Conservation (phyloP, 2,797 vertebrate species). For the Chiroxiphia lanceolata region DNA sequence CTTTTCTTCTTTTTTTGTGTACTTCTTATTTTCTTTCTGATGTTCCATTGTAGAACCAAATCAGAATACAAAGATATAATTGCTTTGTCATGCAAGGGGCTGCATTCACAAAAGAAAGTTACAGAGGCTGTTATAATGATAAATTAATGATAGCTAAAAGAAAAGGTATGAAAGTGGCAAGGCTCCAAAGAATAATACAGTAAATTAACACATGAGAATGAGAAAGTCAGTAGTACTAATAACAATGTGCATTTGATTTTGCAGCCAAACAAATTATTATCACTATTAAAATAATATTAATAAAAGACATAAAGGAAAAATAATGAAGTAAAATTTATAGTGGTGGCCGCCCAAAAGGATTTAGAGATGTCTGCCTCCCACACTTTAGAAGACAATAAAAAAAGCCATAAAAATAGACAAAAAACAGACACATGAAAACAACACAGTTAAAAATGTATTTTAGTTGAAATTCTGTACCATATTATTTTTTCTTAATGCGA, state of each 20-base stretch:
- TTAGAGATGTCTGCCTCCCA: neutral
- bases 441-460: neutral
- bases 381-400: neutral
- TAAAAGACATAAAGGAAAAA: conserved; percentile 8
- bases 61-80: conserved; percentile 16
- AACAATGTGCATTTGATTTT: conserved; percentile 23
- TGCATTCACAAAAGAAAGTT: conserved; percentile 48
- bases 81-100: neutral
- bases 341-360: neutral
- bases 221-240: conserved; percentile 38
- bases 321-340: neutral
- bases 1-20: conserved; percentile 12
- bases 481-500: neutral
- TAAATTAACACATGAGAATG: conserved; percentile 43
- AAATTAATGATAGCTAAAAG: conserved; percentile 67
- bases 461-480: neutral
- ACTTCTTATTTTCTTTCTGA: neutral
- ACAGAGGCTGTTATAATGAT: conserved; percentile 38
- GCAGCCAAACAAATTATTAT: neutral
- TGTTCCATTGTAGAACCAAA: neutral
- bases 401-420: neutral
- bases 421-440: neutral
- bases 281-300: conserved; percentile 36
- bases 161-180: conserved; percentile 58
- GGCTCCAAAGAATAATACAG: conserved; percentile 20